These are phyloP conservation scores for Sinhomidia bicolor DNA, from an alignment of 2,888 invertebrate genomes.

Conservation along the genomic window DNA sequence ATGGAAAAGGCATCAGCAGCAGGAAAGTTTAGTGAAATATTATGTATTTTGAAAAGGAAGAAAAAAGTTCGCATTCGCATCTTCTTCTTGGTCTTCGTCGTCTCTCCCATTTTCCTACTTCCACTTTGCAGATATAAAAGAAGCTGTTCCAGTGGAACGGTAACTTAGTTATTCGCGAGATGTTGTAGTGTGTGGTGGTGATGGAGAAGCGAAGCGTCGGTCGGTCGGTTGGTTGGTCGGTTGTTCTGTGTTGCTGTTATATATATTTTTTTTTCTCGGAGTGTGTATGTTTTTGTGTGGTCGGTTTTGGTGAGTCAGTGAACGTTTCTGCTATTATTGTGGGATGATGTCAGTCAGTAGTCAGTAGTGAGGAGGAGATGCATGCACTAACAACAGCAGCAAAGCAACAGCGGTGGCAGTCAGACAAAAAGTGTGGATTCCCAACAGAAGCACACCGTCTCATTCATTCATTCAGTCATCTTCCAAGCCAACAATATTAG, in stretches of 20 bases:
- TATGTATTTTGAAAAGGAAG: not conserved
- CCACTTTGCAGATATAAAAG: constrained; percentile 57
- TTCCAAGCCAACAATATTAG: no score
- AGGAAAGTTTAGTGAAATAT: not conserved
- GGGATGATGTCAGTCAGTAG: no score
- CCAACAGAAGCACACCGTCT: no score
- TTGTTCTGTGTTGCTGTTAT: not conserved
- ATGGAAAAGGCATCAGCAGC: no score
- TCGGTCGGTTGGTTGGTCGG: not conserved
- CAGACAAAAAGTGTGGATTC: no score
- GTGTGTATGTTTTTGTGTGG: no score
- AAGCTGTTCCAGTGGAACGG: constrained; percentile 49
- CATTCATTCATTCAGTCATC: no score
- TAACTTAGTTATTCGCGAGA: constrained; percentile 59
- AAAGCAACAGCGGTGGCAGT: no score
- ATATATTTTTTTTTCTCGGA: not conserved
- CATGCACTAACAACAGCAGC: no score
- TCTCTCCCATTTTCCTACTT: not conserved
- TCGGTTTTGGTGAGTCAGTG: no score
- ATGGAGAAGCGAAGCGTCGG: not conserved
- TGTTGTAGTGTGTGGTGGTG: not conserved
- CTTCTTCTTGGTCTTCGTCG: not conserved
- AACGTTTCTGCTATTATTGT: no score
- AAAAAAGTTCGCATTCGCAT: constrained; percentile 27
- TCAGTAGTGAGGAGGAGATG: no score